Base-by-base conservation (phyloP, 2,113 vertebrate species). In the Tupaia tana region DNA sequence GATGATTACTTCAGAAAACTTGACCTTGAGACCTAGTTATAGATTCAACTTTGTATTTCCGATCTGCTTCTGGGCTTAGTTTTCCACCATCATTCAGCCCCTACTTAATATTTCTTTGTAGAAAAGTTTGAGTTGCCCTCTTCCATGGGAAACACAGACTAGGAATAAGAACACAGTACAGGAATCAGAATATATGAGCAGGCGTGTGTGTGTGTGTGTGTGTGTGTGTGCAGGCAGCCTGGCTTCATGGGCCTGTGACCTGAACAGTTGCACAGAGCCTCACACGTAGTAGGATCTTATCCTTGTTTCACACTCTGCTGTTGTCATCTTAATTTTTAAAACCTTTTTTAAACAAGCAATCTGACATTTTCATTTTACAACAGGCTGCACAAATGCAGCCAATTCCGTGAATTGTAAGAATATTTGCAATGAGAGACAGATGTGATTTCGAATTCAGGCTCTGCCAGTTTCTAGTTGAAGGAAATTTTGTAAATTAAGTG, bases 281-380 rank as follows among this genome's bases (percentile, higher is more conserved):
- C 34, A 2, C 7, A 3, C 3, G 29, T 7, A 67, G 43, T 43
- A 24, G 15, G 31, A 25, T 0, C n/a, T 2, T 6, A 31, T 0
- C 1, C 8, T 52, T 58, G 52, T 80, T 69, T 75, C 52, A 79
- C 20, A 2, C 27, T 73, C 29, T 73, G 25, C 24, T 93, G 7
- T 66, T 63, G 10, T 9, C 29, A 15, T 79, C 58, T 70, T 24
- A 92, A 69, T 71, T 66, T 73, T 87, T 22, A 69, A 67, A 63
- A 31, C 43, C 29, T 34, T 77, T 52, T 95, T 90, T 86, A 73
- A 96, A 61, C 12, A 92, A 54, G n/a, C 54, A 0, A 9, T 3
- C 31, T 61, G 16, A 59, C 3, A 64, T 31, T 87, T 87, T 31
- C 70, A 19, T 25, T 85, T 83, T 58, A 78, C 9, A 82, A 58